These are phyloP conservation scores for Augiades crinisus DNA, from an alignment of 2,888 invertebrate genomes.

Conservation along the genomic window DNA sequence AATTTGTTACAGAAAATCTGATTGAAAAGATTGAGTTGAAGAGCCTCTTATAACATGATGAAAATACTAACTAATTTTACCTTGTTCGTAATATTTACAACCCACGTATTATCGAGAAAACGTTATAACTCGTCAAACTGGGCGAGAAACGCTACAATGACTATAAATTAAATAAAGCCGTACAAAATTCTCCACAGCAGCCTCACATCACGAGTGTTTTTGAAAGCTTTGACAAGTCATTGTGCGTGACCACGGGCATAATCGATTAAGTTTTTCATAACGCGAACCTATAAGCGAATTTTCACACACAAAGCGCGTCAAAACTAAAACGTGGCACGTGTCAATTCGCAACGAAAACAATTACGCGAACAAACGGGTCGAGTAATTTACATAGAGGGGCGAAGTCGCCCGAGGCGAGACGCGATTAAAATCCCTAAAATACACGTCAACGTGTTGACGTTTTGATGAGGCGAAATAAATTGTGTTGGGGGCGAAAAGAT, in stretches of 20 bases:
- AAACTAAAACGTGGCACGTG: conserved; percentile 55
- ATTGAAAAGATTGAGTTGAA: no score
- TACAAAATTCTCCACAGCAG: neutral
- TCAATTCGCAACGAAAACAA: conserved; percentile 72
- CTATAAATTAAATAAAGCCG: neutral
- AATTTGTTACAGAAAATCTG: no score
- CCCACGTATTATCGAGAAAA: no score
- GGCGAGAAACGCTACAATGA: neutral
- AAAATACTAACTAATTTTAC: no score
- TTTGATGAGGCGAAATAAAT: conserved; percentile 78
- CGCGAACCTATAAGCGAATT: conserved; percentile 32
- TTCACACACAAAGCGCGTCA: conserved; percentile 41
- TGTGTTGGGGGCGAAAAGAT: conserved; percentile 49
- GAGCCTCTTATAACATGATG: no score
- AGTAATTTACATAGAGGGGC: conserved; percentile 69
- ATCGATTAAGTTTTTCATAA: conserved; percentile 22
- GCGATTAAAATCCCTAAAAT: conserved; percentile 77
- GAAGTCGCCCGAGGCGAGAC: conserved; percentile 42
- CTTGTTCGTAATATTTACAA: no score
- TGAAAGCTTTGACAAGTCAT: conserved; percentile 18
- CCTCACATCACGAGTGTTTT: conserved; percentile 17
- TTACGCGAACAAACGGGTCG: conserved; percentile 56
- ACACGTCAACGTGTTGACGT: conserved; percentile 78
- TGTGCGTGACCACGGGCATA: conserved; percentile 2
- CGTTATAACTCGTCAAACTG: no score